Evolutionary conservation across 2,113 vertebrate species (phyloP), one percentile per base, ranked within the genome.

Genomic region (Cricetomys ansorgei): DNA sequence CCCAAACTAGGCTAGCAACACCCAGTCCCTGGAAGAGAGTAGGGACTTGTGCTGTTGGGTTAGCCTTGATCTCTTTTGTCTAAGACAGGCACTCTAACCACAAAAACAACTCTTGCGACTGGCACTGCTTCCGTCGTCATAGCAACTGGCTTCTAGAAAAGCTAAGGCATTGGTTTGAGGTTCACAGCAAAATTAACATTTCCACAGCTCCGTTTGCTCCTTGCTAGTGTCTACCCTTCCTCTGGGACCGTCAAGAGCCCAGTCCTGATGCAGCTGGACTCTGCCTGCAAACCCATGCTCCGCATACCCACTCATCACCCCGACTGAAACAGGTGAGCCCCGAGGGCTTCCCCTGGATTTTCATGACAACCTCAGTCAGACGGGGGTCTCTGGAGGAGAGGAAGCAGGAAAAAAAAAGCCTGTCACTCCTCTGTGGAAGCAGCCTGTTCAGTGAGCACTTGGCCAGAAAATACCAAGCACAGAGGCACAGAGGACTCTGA

Each of bases 101-200:
- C 97, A 96, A 96, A 97, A 97, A 98, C 90, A 97, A 88, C 95
- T 88, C 95, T 91, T 31, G 62, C 50, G 21, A 84, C 92, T 97
- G 97, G 97, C 96, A 95, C 92, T 0, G 12, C 91, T 96, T 95
- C 91, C 25, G 25, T 96, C 83, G 6, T 96, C 91, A 97, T 96
- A 89, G 96, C 95, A 97, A 98, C 98, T 13, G 65, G 89, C 92
- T 95, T 97, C 97, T 87, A 91, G 77, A 92, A 95, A 94, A 93
- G 93, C 94, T 69, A 94, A 95, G 1, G 8, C 92, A 55, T 45
- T 43, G 92, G 90, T 72, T 88, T 95, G 95, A 94, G 96, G 95
- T 93, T 97, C 95, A 62, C 67, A 70, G 94, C 94, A 95, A 96
- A 97, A 96, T 94, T 76, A 95, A 91, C 89, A 96, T 97, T 86